Conservation (phyloP, 30 jellyfish, hydroid and myxozoan genomes). For the Chrysaora quinquecirrha region DNA sequence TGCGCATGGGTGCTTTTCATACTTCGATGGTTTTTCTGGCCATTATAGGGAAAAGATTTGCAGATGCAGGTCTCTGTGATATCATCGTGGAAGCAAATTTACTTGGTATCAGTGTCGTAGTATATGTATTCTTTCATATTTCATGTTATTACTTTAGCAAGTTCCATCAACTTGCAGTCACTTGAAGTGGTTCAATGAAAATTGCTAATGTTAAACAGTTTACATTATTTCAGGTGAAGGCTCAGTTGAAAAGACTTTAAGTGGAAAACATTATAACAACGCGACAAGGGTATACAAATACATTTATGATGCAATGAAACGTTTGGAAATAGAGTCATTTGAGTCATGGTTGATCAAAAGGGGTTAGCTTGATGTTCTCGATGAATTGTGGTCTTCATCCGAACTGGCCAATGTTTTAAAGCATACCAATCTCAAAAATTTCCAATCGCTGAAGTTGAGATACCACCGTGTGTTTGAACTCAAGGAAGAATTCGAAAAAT, state of each 20-base stretch:
- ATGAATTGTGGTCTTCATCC: no score
- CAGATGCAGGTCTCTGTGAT: slow-evolving; percentile 30
- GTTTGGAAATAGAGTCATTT: no score
- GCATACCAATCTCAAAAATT: no score
- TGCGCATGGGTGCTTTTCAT: no score
- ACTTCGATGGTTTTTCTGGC: no score
- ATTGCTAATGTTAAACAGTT: background rate
- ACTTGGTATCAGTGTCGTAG: background rate
- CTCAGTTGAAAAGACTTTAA: slow-evolving; percentile 2
- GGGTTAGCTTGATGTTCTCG: background rate
- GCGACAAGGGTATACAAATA: slow-evolving; percentile 34
- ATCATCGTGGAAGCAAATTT: slow-evolving; percentile 14
- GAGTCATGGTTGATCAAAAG: no score
- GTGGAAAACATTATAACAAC: no score
- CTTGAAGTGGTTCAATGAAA: background rate
- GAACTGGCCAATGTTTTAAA: no score
- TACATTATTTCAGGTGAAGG: background rate
- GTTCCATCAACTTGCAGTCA: background rate
- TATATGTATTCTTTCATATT: no score
- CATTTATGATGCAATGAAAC: slow-evolving; percentile 14
- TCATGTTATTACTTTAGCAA: no score
- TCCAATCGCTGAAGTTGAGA: no score
- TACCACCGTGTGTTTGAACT: background rate
- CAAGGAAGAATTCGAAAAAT: background rate
- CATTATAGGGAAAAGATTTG: no score